phyloP scores from a whole-genome alignment of 2,113 vertebrate genomes.

The Pseudopipra pipra region DNA sequence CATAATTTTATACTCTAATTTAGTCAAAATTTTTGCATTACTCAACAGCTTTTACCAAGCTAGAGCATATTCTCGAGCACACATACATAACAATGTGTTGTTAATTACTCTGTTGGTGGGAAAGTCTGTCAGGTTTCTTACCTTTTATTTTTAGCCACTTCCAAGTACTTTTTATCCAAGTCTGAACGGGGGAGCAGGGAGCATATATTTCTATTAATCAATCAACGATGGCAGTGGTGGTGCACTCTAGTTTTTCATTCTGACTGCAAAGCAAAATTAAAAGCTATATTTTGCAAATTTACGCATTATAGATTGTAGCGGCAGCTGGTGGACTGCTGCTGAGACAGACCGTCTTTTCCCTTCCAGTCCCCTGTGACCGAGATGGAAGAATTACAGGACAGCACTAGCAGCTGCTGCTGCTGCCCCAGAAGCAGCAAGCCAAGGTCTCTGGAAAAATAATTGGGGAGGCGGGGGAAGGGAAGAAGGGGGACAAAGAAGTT shows the following conservation, averaged over 20 bases:
- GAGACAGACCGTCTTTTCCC: slow-evolving; percentile 59
- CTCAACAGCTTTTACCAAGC: neutral
- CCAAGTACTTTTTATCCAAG: slow-evolving; percentile 24
- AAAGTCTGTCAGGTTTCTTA: slow-evolving; percentile 10
- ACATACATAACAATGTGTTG: neutral
- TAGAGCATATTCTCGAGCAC: neutral
- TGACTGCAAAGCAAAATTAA: slow-evolving; percentile 66
- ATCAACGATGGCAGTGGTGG: slow-evolving; percentile 44
- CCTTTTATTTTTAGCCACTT: slow-evolving; percentile 30
- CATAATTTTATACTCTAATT: neutral
- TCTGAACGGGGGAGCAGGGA: neutral
- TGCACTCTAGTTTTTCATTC: slow-evolving; percentile 50
- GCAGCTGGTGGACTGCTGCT: slow-evolving; percentile 71
- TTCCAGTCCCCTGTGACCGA: slow-evolving; percentile 61
- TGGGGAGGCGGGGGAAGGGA: slow-evolving; percentile 42
- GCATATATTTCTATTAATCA: slow-evolving; percentile 54
- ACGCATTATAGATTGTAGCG: neutral
- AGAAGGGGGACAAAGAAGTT: slow-evolving; percentile 45
- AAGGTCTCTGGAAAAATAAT: slow-evolving; percentile 60
- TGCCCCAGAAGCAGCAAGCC: slow-evolving; percentile 63
- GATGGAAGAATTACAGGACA: slow-evolving; percentile 67
- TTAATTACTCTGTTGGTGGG: neutral
- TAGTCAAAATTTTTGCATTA: neutral
- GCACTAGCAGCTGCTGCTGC: slow-evolving; percentile 66
- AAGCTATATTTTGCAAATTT: slow-evolving; percentile 66